Conservation (phyloP, 2,888 invertebrate species). For the Cheilosia soror region DNA sequence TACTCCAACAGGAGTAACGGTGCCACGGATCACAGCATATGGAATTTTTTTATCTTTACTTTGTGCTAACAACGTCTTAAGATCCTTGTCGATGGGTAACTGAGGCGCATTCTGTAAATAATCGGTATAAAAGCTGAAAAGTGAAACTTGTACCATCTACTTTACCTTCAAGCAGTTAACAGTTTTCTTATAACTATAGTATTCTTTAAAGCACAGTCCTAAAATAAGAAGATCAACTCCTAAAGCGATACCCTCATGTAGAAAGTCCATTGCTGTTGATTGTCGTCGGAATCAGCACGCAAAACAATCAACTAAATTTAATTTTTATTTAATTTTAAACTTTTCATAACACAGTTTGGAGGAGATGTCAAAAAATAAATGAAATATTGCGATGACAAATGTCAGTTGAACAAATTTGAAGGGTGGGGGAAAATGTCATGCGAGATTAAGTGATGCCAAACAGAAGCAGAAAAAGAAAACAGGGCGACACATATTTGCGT, state of each 20-base stretch:
- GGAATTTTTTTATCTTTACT: slow-evolving; percentile 88
- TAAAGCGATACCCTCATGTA: slow-evolving; percentile 90
- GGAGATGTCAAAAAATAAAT: not conserved
- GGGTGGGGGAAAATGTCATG: not conserved
- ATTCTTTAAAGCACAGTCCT: slow-evolving; percentile 89
- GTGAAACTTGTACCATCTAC: slow-evolving; percentile 76
- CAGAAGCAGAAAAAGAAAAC: not conserved
- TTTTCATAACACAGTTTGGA: slow-evolving; percentile 35
- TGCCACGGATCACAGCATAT: slow-evolving; percentile 90
- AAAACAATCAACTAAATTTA: slow-evolving; percentile 8
- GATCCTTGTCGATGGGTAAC: slow-evolving; percentile 87
- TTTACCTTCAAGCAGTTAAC: slow-evolving; percentile 88
- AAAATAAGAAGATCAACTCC: slow-evolving; percentile 91
- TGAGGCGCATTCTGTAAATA: slow-evolving; percentile 87
- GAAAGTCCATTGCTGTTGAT: slow-evolving; percentile 87
- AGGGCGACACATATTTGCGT: not conserved
- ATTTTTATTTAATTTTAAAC: slow-evolving; percentile 2
- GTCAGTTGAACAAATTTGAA: slow-evolving; percentile 2
- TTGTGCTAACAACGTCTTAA: slow-evolving; percentile 87
- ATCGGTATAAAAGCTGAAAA: not conserved
- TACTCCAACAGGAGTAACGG: slow-evolving; percentile 90
- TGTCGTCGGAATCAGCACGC: not conserved
- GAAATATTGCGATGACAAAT: not conserved
- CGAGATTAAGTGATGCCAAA: slow-evolving; percentile 34
- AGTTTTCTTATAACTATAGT: slow-evolving; percentile 90